A percentile compares a stretch with the other conserved stretches of the same genome.
Conservation (phyloP, 2,113 vertebrate species). For the Meriones unguiculatus region DNA sequence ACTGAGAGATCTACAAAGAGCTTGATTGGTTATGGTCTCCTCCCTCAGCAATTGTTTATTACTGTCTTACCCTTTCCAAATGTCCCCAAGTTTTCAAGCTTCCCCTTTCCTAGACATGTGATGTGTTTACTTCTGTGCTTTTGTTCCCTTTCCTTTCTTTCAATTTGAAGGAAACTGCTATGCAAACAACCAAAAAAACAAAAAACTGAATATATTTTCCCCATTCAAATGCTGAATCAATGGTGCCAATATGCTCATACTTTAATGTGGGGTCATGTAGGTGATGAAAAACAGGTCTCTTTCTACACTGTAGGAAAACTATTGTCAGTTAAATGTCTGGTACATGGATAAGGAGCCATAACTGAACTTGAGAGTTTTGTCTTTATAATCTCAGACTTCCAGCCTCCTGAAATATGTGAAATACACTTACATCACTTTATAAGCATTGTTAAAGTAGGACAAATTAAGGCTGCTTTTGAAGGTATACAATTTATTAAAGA, state of each 20-base stretch:
- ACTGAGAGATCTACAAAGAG: not conserved
- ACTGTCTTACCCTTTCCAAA: not conserved
- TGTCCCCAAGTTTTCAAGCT: not conserved
- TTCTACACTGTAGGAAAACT: not conserved
- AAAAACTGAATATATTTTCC: not conserved
- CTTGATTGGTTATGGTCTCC: not conserved
- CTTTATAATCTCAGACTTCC: not conserved
- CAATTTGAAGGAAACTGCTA: not conserved
- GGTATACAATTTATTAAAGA: constrained; percentile 37
- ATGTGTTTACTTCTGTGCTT: not conserved
- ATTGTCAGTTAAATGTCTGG: not conserved
- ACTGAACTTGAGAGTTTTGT: not conserved
- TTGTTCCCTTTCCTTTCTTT: not conserved
- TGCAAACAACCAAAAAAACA: not conserved
- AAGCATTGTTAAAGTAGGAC: not conserved
- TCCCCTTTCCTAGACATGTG: not conserved
- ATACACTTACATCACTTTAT: not conserved
- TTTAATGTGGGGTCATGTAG: not conserved
- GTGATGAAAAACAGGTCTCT: not conserved
- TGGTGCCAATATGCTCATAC: not conserved
- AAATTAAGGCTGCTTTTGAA: not conserved
- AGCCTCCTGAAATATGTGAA: not conserved
- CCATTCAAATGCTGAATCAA: not conserved
- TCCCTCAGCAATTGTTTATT: not conserved
- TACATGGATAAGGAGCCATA: not conserved